Base-by-base conservation (phyloP, 92 coral and sea anemone species). In the Bergia sp. region DNA sequence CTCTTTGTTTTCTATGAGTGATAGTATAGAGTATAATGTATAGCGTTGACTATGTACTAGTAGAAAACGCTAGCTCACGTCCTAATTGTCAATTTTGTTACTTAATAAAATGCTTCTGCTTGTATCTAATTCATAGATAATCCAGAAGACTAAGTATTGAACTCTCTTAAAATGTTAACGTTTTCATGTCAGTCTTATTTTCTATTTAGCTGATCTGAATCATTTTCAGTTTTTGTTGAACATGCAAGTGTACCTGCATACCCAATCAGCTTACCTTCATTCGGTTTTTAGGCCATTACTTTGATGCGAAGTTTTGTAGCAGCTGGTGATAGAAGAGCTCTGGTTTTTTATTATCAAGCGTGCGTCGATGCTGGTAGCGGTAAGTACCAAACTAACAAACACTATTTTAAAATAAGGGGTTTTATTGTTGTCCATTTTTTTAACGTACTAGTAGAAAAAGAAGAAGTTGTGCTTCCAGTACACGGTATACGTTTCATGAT, bases 271-370 rank as follows among this genome's bases (percentile, higher is more conserved):
- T 61, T 18, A 3, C n/a, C 4, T 61, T 16, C 21, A 18, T 61
- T 61, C 69, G 7, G 5, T 61, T 53, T 57, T 64, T 41, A 94
- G 98, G 92, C 93, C 1, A 88, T 95, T 75, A 79, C 88, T 42
- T 67, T 95, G 93, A 86, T 95, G 88, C 79, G 89, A 73, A 95
- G 96, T 87, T 90, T 95, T 77, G 89, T 95, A 9, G 86, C 89
- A 16, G 92, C 93, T 73, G 95, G 94, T 12, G 98, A 96, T 36
- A 95, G 96, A 78, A 92, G 88, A 72, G 81, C 98, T 45, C 80
- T 95, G 79, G 88, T 90, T 91, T 95, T 95, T 82, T 95, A 85
- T 91, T 92, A 94, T 79, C 98, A 93, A 76, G 93, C 82, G 37
- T 89, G 92, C 77, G 81, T 79, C 64, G 94, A 92, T 44, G 91